These are phyloP conservation scores for Apolygus lucorum DNA, from an alignment of 1,140 invertebrate genomes.

Conservation along the genomic window DNA sequence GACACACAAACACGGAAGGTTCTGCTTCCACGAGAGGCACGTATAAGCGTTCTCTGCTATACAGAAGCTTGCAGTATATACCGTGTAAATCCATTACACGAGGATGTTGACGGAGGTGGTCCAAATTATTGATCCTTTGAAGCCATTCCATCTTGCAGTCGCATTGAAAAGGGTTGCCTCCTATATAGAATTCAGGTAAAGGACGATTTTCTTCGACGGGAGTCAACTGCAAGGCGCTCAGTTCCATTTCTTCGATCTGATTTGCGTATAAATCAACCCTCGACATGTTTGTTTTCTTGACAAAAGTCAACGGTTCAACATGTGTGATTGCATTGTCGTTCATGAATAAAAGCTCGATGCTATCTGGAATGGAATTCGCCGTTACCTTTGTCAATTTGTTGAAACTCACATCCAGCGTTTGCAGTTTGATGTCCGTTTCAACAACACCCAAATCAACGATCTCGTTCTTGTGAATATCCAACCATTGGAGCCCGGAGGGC, in stretches of 20 bases:
- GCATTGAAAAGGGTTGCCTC: slow-evolving; percentile 77
- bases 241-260: slow-evolving; percentile 69
- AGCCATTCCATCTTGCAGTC: slow-evolving; percentile 85
- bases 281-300: slow-evolving; percentile 71
- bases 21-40: slow-evolving; percentile 74
- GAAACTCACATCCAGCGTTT: slow-evolving; percentile 72
- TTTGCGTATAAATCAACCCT: slow-evolving; percentile 78
- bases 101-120: slow-evolving; percentile 65
- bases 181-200: slow-evolving; percentile 76
- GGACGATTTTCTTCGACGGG: slow-evolving; percentile 56
- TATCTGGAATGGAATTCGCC: slow-evolving; percentile 60
- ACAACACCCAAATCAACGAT: slow-evolving; percentile 64
- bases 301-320: slow-evolving; percentile 72
- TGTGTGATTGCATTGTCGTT: slow-evolving; percentile 72
- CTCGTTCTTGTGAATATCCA: slow-evolving; percentile 83
- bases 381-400: slow-evolving; percentile 67
- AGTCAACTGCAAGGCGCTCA: slow-evolving; percentile 64
- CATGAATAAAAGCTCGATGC: slow-evolving; percentile 66
- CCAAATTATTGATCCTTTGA: slow-evolving; percentile 65
- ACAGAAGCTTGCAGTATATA: slow-evolving; percentile 81
- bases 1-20: slow-evolving; percentile 81
- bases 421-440: slow-evolving; percentile 56
- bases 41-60: slow-evolving; percentile 69
- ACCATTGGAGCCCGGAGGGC: slow-evolving; percentile 70
- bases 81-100: slow-evolving; percentile 82